Evolutionary conservation across 1,140 invertebrate species (phyloP).

Genomic region (Drosophila funebris): DNA sequence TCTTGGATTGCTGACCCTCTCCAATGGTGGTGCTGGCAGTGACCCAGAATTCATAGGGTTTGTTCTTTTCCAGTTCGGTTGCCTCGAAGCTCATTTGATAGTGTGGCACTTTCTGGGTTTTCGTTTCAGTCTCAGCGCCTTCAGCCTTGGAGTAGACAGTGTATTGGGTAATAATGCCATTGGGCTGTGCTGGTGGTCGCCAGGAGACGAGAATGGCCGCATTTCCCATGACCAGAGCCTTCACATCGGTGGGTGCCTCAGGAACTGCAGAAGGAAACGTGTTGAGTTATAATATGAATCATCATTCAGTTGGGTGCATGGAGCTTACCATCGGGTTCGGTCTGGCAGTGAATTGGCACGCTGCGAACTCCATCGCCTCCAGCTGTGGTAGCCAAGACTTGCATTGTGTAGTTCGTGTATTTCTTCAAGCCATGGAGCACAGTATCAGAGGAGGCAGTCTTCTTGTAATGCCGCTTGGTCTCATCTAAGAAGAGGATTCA

Average conservation of each 20-base stretch:
- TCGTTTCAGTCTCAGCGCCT: slow-evolving; percentile 87
- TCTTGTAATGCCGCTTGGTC: slow-evolving; percentile 95
- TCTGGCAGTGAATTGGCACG: slow-evolving; percentile 95
- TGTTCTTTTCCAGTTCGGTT: slow-evolving; percentile 91
- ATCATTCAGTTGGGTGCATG: neutral
- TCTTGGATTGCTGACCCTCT: slow-evolving; percentile 94
- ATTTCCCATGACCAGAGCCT: slow-evolving; percentile 95
- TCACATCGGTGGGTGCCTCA: slow-evolving; percentile 95
- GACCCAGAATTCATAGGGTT: slow-evolving; percentile 96
- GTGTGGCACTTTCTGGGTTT: slow-evolving; percentile 87
- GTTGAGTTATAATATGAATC: too few species aligned
- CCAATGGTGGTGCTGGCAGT: slow-evolving; percentile 96
- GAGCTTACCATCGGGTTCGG: slow-evolving; percentile 95
- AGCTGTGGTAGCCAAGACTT: slow-evolving; percentile 96
- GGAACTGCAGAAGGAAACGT: slow-evolving; percentile 90
- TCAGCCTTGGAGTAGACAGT: slow-evolving; percentile 95
- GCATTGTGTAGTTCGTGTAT: slow-evolving; percentile 98
- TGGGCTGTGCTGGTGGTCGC: slow-evolving; percentile 95
- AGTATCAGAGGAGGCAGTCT: slow-evolving; percentile 95
- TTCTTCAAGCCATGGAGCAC: slow-evolving; percentile 96
- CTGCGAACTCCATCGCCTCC: slow-evolving; percentile 98
- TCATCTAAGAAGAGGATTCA: slow-evolving; percentile 87
- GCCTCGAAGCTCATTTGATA: slow-evolving; percentile 92
- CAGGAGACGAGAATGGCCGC: slow-evolving; percentile 97
- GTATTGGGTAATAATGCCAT: slow-evolving; percentile 96